Conservation (phyloP, 2,797 vertebrate species). For the Salarias fasciatus region DNA sequence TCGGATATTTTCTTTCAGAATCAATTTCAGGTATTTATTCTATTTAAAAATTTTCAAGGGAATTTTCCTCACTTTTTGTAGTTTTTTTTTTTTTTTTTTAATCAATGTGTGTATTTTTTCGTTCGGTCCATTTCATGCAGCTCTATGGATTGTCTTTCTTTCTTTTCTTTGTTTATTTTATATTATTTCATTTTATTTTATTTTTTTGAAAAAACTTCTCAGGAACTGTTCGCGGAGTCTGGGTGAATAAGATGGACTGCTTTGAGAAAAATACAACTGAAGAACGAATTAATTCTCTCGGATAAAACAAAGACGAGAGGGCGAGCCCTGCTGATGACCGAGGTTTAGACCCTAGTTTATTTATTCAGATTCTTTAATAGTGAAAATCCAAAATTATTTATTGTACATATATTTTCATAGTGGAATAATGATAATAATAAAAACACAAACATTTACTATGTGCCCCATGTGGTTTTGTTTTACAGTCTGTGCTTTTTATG, state of each 20-base stretch:
- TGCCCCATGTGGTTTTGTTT: slow-evolving; percentile 64
- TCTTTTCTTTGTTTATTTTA: slow-evolving; percentile 27
- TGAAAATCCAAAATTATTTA: slow-evolving; percentile 97
- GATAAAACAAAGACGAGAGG: slow-evolving; percentile 71
- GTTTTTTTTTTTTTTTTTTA: background rate
- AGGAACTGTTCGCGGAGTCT: slow-evolving; percentile 81
- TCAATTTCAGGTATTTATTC: too few relatives aligned
- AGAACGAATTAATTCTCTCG: slow-evolving; percentile 71
- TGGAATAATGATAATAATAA: slow-evolving; percentile 81
- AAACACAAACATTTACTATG: slow-evolving; percentile 86
- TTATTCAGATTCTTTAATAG: slow-evolving; percentile 99
- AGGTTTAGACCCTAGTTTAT: slow-evolving; percentile 94
- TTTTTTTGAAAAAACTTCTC: slow-evolving; percentile 72
- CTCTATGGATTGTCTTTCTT: slow-evolving; percentile 73
- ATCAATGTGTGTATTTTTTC: slow-evolving; percentile 29
- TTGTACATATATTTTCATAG: slow-evolving; percentile 99
- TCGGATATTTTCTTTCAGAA: too few relatives aligned
- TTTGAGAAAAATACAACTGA: slow-evolving; percentile 66
- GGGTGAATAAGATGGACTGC: slow-evolving; percentile 71
- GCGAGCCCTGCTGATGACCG: slow-evolving; percentile 79
- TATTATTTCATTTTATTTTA: too few relatives aligned
- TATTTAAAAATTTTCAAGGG: too few relatives aligned
- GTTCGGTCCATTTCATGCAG: slow-evolving; percentile 71
- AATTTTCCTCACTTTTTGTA: slow-evolving; percentile 13
- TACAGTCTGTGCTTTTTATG: background rate